phyloP scores from a whole-genome alignment of 2,113 vertebrate genomes.

The Callipepla squamata region DNA sequence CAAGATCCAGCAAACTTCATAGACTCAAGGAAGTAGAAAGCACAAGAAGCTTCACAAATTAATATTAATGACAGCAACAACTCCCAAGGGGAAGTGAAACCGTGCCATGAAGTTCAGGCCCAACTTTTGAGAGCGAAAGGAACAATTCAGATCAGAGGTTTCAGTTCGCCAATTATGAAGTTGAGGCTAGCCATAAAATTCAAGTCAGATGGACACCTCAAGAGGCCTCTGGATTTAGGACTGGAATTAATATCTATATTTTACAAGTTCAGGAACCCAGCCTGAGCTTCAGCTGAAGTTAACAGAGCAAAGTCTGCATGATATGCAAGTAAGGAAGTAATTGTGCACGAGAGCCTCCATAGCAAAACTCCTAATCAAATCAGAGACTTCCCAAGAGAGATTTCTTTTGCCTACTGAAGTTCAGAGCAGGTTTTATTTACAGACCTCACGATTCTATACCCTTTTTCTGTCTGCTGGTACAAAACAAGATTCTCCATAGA shows the following conservation, averaged over 20 bases:
- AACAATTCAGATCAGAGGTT: constrained; percentile 43
- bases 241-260: not conserved
- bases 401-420: not conserved
- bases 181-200: constrained; percentile 6
- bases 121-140: constrained; percentile 5
- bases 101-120: not conserved
- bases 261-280: not conserved
- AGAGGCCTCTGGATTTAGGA: not conserved
- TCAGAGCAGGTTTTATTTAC: not conserved
- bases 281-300: not conserved
- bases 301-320: not conserved
- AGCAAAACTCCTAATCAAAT: not conserved
- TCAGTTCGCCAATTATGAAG: not conserved
- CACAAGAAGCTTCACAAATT: constrained; percentile 49
- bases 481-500: not conserved
- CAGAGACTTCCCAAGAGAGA: not conserved
- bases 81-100: constrained; percentile 62
- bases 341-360: not conserved
- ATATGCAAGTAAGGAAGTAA: not conserved
- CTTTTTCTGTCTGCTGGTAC: not conserved
- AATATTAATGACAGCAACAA: constrained; percentile 40
- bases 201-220: not conserved
- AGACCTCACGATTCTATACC: not conserved
- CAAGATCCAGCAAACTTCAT: constrained; percentile 64
- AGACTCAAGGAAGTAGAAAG: constrained; percentile 66